These are phyloP conservation scores for Hylaea fasciaria DNA, from an alignment of 2,888 invertebrate species.

Conservation along the genomic window DNA sequence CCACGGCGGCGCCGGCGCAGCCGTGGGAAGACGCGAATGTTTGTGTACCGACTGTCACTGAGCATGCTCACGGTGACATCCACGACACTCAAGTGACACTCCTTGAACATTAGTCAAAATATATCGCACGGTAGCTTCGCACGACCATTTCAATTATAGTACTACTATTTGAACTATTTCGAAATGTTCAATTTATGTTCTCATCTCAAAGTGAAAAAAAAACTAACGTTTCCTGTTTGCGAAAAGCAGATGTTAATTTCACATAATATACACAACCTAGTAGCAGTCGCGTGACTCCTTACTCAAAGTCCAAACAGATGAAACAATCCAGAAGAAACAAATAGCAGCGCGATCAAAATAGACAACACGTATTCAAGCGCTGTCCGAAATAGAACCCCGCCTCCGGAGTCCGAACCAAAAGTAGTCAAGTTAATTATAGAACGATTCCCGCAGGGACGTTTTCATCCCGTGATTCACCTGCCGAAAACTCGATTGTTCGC, in stretches of 20 bases:
- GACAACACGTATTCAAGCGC: constrained; percentile 74
- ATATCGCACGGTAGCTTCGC: constrained; percentile 36
- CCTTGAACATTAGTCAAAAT: constrained; percentile 37
- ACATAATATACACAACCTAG: constrained; percentile 3
- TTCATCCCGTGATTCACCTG: constrained; percentile 83
- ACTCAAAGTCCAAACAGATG: constrained; percentile 55
- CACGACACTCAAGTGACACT: constrained; percentile 38
- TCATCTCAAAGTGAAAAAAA: constrained; percentile 16
- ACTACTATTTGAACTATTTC: too few species aligned
- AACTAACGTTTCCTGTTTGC: constrained; percentile 18
- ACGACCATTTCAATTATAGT: constrained; percentile 25
- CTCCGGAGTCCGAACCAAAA: constrained; percentile 83
- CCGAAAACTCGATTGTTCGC: constrained; percentile 83
- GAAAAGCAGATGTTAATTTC: constrained; percentile 21
- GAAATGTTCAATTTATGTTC: constrained; percentile 30
- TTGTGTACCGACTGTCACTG: constrained; percentile 43
- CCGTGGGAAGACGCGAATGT: constrained; percentile 58
- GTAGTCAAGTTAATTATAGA: constrained; percentile 82
- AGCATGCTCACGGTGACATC: constrained; percentile 39
- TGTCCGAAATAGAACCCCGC: constrained; percentile 80
- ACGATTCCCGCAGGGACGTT: constrained; percentile 77
- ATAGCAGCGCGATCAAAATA: constrained; percentile 73
- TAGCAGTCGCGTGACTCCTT: constrained; percentile 41
- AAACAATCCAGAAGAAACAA: constrained; percentile 63
- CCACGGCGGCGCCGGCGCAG: constrained; percentile 35